Base-by-base conservation (phyloP, 2,113 vertebrate species). In the Aegithalos caudatus region DNA sequence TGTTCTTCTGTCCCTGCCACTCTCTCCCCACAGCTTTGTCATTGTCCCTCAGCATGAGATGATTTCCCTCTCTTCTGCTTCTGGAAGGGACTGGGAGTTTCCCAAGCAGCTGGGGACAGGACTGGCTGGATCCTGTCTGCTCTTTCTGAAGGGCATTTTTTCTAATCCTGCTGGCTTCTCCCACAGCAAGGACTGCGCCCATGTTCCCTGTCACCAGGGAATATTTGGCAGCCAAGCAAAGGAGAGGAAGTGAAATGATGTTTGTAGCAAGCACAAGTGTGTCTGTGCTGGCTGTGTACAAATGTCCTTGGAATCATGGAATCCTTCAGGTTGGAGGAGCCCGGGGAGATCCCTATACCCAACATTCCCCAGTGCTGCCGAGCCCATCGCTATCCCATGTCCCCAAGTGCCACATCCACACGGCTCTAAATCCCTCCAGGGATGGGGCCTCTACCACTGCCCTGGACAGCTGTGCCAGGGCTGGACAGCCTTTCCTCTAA, bases 1-100 rank as follows among this genome's bases (percentile, higher is more conserved):
- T 1, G 0, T 40, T 89, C n/a, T 66, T n/a, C 45, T 1, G 0
- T 45, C 28, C 12, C 24, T 25, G 20, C 53, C 0, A 1, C 28
- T 53, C 16, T 45, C 6, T 53, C 38, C 44, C 33, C 57, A 42
- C 25, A 64, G 31, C 6, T 80, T 42, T 57, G 66, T 56, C 40
- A 14, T 31, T 71, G 42, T 88, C 27, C 21, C 35, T 57, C 0
- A 0, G 50, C 12, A 51, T 0, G 19, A 81, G n/a, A 38, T 65
- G 44, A 27, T 73, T 81, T 37, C 50, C 42, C 31, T 35, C 28
- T 56, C 29, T 35, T 57, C 15, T 57, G 51, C 37, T 38, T 8
- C 37, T 81, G 67, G 51, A 16, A 38, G 60, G 60, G 12, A 51
- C 17, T 51, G 37, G n/a, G 51, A 73, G 38, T 23, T 81, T 73